phyloP scores from a whole-genome alignment of 2,888 invertebrate species.

The Petrophora chlorosata region DNA sequence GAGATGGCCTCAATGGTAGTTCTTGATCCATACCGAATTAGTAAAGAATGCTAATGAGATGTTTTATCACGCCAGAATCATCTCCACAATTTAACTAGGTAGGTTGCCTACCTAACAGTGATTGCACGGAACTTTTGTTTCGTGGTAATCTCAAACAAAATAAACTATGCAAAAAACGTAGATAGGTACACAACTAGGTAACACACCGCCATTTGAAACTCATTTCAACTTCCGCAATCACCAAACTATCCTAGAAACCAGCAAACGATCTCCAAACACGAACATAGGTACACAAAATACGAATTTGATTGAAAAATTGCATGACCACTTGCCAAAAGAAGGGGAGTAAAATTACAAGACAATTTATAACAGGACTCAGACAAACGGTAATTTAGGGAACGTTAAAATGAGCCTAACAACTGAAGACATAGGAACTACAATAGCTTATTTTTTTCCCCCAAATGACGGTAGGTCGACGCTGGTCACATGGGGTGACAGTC shows the following conservation, averaged over 20 bases:
- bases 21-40: too few relatives aligned
- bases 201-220: conserved; percentile 27
- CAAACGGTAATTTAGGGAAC: conserved; percentile 6
- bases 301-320: conserved; percentile 79
- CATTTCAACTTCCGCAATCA: conserved; percentile 33
- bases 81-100: too few relatives aligned
- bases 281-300: conserved; percentile 40
- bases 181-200: background rate
- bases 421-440: background rate
- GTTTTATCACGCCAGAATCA: too few relatives aligned
- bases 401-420: background rate
- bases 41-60: too few relatives aligned
- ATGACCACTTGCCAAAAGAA: conserved; percentile 61
- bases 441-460: background rate
- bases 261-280: conserved; percentile 44
- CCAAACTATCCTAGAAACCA: conserved; percentile 21
- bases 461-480: conserved; percentile 17
- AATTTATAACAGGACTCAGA: conserved; percentile 24
- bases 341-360: conserved; percentile 48
- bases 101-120: too few relatives aligned
- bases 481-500: conserved; percentile 18
- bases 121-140: too few relatives aligned
- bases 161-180: background rate
- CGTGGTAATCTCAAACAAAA: background rate
- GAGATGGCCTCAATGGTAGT: too few relatives aligned